These are phyloP conservation scores for Eurois occulta DNA, from an alignment of 2,888 invertebrate species.

Conservation along the genomic window DNA sequence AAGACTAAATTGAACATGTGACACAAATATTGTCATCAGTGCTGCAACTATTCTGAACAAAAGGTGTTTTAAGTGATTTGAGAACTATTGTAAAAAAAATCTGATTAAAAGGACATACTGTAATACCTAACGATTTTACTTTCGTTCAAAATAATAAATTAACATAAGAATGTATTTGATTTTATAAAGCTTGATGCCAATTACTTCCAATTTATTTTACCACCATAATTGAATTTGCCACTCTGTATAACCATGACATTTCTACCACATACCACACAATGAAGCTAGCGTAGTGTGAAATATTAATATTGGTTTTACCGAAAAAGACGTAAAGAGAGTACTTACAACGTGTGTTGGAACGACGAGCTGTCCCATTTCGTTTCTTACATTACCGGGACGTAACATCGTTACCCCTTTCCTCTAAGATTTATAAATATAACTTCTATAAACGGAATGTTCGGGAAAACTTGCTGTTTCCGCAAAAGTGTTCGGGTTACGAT, in stretches of 20 bases:
- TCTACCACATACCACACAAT: neutral
- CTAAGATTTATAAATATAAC: conserved; percentile 38
- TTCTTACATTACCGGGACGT: neutral
- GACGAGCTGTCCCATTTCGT: neutral
- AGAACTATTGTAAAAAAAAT: too few species aligned
- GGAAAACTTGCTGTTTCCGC: conserved; percentile 32
- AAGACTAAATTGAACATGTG: too few species aligned
- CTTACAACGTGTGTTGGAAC: neutral
- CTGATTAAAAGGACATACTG: too few species aligned
- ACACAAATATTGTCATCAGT: too few species aligned
- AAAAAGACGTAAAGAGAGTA: conserved; percentile 5
- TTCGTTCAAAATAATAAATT: neutral
- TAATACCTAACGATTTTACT: too few species aligned
- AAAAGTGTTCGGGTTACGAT: conserved; percentile 42
- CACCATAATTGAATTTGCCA: neutral
- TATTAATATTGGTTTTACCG: neutral
- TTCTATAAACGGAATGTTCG: conserved; percentile 19
- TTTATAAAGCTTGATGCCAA: neutral
- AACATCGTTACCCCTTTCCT: conserved; percentile 19
- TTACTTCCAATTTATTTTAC: neutral
- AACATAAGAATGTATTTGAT: neutral
- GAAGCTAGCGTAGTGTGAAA: neutral
- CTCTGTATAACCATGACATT: neutral
- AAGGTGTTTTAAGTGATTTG: too few species aligned
- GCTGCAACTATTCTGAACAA: too few species aligned